Conservation (phyloP, 1,140 invertebrate species). For the Drosophila parvula region DNA sequence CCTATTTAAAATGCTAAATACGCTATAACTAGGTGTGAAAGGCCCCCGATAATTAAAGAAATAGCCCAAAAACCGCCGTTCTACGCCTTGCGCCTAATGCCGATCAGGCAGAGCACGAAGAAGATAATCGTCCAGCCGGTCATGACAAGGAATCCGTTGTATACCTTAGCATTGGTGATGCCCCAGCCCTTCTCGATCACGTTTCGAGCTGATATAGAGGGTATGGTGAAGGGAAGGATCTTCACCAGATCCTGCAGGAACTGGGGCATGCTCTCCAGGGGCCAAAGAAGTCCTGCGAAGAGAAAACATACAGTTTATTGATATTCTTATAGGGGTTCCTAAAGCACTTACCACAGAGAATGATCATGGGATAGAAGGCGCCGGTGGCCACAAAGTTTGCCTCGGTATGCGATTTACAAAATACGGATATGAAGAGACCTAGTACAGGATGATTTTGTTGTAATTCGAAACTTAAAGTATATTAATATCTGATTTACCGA, state of each 20-base stretch:
- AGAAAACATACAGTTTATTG: not conserved
- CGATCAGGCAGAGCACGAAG: conserved; percentile 84
- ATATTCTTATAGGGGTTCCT: not conserved
- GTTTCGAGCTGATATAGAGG: conserved; percentile 87
- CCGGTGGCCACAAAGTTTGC: conserved; percentile 94
- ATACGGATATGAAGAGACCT: conserved; percentile 90
- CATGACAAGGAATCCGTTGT: conserved; percentile 86
- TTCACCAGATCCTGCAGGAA: conserved; percentile 86
- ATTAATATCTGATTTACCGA: conserved; percentile 85
- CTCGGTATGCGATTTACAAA: conserved; percentile 90
- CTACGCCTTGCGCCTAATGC: conserved; percentile 83
- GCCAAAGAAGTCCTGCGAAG: conserved; percentile 93
- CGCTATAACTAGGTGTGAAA: conserved; percentile 38
- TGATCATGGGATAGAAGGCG: conserved; percentile 93
- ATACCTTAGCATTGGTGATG: conserved; percentile 86
- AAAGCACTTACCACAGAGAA: conserved; percentile 89
- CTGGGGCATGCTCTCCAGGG: conserved; percentile 90
- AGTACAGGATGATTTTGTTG: not conserved
- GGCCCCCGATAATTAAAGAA: conserved; percentile 37
- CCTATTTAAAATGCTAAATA: conserved; percentile 74
- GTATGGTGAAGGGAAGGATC: conserved; percentile 88
- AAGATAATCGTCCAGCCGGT: conserved; percentile 85
- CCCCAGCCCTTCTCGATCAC: conserved; percentile 87
- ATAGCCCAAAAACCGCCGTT: conserved; percentile 15
- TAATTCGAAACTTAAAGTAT: not conserved